Evolutionary conservation across 2,113 vertebrate genomes (phyloP), one percentile per base, ranked within the genome.

Genomic region (Cranoglanis bouderius): DNA sequence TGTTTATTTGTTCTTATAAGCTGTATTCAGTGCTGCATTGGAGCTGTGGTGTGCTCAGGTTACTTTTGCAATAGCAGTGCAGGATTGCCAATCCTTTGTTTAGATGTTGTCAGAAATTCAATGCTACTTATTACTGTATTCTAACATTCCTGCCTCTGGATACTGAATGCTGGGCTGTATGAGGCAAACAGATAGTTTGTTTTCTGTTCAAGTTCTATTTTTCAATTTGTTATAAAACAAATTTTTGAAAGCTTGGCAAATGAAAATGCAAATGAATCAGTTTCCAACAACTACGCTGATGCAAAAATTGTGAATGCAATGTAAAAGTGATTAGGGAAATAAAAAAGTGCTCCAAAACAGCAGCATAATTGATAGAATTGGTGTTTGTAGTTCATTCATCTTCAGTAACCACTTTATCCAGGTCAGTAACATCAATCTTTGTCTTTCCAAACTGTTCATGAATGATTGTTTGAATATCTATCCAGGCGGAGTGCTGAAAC

Each of bases 111-210:
- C 6, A 57, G 21, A 21, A 43, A 51, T 7, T 21, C 19, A 24
- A 18, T 65, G 10, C 38, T 65, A 16, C 85, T 88, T 88, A 70
- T 89, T 57, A 55, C 46, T 59, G n/a, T 75, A 74, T 80, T 81
- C 29, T 26, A 70, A 81, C 74, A 59, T 84, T 81, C 49, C 81
- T 38, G 29, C 38, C 57, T 61, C 55, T n/a, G 6, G 29, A 2
- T n/a, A 46, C 3, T 21, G 32, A 82, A 43, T 53, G 32, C 26
- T 29, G 13, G 10, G 21, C 43, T 59, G 38, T 61, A n/a, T 24
- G 10, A 32, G 32, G 78, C 2, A n/a, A n/a, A n/a, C n/a, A n/a
- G n/a, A 29, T 10, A 84, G 38, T 43, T 43, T 43, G 4, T 0
- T 16, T 51, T 78, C 75, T 51, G 43, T 78, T 29, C 24, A 77